Base-by-base conservation (phyloP, 1,140 invertebrate genomes). In the Centruroides vittatus region DNA sequence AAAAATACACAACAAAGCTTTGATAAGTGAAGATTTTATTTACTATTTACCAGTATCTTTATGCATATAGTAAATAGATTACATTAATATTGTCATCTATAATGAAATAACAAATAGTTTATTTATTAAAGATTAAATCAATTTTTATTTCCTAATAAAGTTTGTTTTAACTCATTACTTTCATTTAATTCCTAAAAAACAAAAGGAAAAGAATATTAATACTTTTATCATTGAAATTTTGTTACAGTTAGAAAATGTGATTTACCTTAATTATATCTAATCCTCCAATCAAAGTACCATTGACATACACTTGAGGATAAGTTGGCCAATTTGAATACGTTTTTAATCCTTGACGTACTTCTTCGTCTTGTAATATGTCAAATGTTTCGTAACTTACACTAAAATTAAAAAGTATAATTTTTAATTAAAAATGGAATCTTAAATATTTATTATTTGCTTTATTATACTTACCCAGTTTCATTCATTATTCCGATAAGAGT, bases 321-420 rank as follows among this genome's bases (percentile, higher is more conserved):
- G 94, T 98, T 23, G 93, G 93, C 93, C 94, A 98, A 71, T 97
- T 85, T 10, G 92, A 96, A 70, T 81, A 96, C 57, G 80, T 86
- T 74, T 98, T 98, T 6, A 98, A 74, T 9, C 90, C 74, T 70
- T 97, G 90, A 65, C 94, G 82, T 0, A 98, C 89, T 70, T 86
- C 86, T 72, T 95, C 88, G 78, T 97, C 91, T 67, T 81, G 77
- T n/a, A 98, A 76, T 70, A 98, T 96, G 73, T 98, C 88, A 76
- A 97, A 53, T 53, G 51, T 53, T 53, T 53, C 35, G 8, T 34
- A 34, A 53, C 5, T 7, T 5, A 34, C 51, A 34, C 51, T 53
- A 36, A 53, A 53, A 53, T 53, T n/a, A 34, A 53, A 34, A 53
- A 34, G 5, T 53, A 53, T n/a, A 53, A 36, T 53, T 53, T 6